Percentiles rank a stretch among this genome's conserved stretches.
These are phyloP conservation scores for Drosophila sp. DNA, from an alignment of 1,140 invertebrate genomes.

Conservation along the genomic window DNA sequence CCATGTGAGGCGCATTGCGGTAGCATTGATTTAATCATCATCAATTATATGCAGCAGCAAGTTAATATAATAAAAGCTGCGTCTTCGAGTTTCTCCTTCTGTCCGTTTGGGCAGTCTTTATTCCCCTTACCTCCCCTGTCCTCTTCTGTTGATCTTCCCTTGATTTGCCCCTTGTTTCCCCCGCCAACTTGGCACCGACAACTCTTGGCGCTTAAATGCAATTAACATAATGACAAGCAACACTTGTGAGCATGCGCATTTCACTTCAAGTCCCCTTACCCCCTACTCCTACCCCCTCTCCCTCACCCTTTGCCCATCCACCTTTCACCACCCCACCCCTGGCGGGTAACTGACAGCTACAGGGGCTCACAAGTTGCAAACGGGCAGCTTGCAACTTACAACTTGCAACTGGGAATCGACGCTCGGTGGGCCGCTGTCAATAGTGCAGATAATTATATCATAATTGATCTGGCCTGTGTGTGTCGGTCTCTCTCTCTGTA, in stretches of 20 bases:
- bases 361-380: not conserved
- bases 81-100: slow-evolving; percentile 28
- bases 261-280: slow-evolving; percentile 49
- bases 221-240: slow-evolving; percentile 83
- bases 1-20: slow-evolving; percentile 69
- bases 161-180: not conserved
- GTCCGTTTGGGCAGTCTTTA: slow-evolving; percentile 4
- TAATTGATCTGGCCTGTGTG: slow-evolving; percentile 65
- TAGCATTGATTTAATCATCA: slow-evolving; percentile 83
- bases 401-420: slow-evolving; percentile 1
- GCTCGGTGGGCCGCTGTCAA: slow-evolving; percentile 62
- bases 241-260: slow-evolving; percentile 81
- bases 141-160: not conserved
- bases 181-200: not conserved
- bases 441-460: slow-evolving; percentile 80
- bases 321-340: not conserved
- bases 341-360: not conserved
- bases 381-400: not conserved
- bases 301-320: not conserved
- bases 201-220: slow-evolving; percentile 77
- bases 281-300: not conserved
- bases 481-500: not conserved
- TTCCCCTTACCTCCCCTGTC: not conserved
- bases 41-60: slow-evolving; percentile 83
- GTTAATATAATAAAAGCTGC: slow-evolving; percentile 81